Conservation (phyloP, 2,797 vertebrate genomes). For the Sandelia bainsii region DNA sequence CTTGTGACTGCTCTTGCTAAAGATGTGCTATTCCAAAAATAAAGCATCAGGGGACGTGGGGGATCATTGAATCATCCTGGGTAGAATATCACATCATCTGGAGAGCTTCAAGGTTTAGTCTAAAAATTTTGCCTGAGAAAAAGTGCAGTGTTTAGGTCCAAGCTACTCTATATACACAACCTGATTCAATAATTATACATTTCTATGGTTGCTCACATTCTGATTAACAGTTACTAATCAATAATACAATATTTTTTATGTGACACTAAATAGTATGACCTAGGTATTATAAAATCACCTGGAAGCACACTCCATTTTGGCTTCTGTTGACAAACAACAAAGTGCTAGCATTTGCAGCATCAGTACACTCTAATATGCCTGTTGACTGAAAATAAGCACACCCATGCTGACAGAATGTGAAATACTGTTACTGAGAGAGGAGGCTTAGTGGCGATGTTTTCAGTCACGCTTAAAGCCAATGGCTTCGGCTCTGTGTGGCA, state of each 20-base stretch:
- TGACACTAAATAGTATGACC: conserved; percentile 27
- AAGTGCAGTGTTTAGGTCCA: conserved; percentile 33
- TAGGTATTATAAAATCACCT: conserved; percentile 43
- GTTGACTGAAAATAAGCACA: conserved; percentile 68
- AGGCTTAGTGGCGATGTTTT: conserved; percentile 59
- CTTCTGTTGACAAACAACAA: conserved; percentile 62
- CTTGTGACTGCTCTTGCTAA: conserved; percentile 84
- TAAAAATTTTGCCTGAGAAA: conserved; percentile 57
- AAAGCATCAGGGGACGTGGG: conserved; percentile 79
- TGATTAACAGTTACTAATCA: conserved; percentile 41
- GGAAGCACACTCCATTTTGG: conserved; percentile 54
- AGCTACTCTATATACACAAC: conserved; percentile 25
- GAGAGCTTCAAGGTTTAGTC: conserved; percentile 75
- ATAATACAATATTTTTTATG: conserved; percentile 27
- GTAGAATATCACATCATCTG: conserved; percentile 81
- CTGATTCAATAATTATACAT: conserved; percentile 39
- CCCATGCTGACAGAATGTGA: conserved; percentile 62
- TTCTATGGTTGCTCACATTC: conserved; percentile 22
- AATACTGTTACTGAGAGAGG: conserved; percentile 62
- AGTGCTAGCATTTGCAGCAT: conserved; percentile 66
- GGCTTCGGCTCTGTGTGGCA: conserved; percentile 55
- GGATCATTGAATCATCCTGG: conserved; percentile 83
- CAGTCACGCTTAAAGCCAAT: conserved; percentile 58
- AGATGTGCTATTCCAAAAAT: conserved; percentile 86
- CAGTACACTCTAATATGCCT: conserved; percentile 65